Evolutionary conservation across 2,888 invertebrate genomes (phyloP).

Genomic region (Girardia tigrina): DNA sequence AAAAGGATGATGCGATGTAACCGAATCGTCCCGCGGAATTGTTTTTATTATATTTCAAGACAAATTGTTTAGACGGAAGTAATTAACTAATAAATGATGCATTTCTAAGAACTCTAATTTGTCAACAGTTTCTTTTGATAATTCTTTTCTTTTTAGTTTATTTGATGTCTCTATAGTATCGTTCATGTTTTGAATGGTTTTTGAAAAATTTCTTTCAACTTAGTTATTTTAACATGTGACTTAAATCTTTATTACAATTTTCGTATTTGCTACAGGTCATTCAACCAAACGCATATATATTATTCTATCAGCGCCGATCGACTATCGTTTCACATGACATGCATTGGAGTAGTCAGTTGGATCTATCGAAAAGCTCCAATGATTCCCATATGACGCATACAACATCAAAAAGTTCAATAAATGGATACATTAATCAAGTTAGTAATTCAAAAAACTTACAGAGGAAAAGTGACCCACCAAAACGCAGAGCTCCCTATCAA

Average conservation of each 20-base stretch:
- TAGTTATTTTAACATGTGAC: no score
- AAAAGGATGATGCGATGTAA: no score
- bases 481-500: constrained; percentile 15
- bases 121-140: no score
- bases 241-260: background rate
- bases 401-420: background rate
- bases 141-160: no score
- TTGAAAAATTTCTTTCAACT: no score
- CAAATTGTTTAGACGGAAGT: no score
- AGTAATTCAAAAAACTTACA: background rate
- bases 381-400: background rate
- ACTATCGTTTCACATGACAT: background rate
- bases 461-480: background rate
- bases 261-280: constrained; percentile 21
- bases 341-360: background rate
- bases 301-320: constrained; percentile 31
- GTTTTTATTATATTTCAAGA: no score
- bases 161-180: no score
- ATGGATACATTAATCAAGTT: background rate
- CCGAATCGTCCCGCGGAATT: no score
- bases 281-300: constrained; percentile 28
- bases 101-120: no score
- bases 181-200: no score
- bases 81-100: no score
- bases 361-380: background rate